Percentiles rank a stretch among this genome's conserved stretches.
Evolutionary conservation across 1,140 invertebrate species (phyloP).

Genomic region (Drosophila azteca): DNA sequence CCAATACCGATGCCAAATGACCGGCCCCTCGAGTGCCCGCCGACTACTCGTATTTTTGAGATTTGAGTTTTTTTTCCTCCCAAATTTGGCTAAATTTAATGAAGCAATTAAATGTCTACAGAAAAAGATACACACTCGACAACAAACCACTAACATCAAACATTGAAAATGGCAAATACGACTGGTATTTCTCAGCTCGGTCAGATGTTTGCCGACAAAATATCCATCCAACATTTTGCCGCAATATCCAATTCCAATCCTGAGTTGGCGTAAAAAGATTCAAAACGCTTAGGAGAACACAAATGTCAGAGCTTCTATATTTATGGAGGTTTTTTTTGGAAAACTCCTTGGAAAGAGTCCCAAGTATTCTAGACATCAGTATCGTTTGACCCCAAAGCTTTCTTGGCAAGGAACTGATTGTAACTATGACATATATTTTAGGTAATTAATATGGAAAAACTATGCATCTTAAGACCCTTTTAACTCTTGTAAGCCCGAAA

Average conservation of each 20-base stretch:
- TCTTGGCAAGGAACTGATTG: too few relatives aligned
- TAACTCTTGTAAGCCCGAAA: too few relatives aligned
- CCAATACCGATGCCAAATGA: constrained; percentile 49
- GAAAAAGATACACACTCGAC: constrained; percentile 25
- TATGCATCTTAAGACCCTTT: too few relatives aligned
- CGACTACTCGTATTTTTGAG: constrained; percentile 10
- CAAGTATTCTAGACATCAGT: too few relatives aligned
- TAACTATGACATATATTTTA: too few relatives aligned
- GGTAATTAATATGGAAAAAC: too few relatives aligned
- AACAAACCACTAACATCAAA: constrained; percentile 29
- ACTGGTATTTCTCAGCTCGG: constrained; percentile 11
- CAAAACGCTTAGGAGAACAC: too few relatives aligned
- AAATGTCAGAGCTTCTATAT: too few relatives aligned
- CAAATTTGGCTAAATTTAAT: constrained; percentile 83
- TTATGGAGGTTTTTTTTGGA: too few relatives aligned
- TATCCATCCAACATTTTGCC: too few relatives aligned
- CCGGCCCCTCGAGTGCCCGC: constrained; percentile 23
- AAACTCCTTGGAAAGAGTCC: too few relatives aligned
- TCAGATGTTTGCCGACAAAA: constrained; percentile 25
- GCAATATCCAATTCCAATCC: neutral
- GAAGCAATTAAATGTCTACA: constrained; percentile 79
- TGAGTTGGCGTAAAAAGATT: neutral
- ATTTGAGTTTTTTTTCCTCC: constrained; percentile 46
- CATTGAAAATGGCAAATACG: constrained; percentile 32
- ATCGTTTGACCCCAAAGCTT: too few relatives aligned